Conservation (phyloP, 2,888 invertebrate species). For the Orthosia incerta region DNA sequence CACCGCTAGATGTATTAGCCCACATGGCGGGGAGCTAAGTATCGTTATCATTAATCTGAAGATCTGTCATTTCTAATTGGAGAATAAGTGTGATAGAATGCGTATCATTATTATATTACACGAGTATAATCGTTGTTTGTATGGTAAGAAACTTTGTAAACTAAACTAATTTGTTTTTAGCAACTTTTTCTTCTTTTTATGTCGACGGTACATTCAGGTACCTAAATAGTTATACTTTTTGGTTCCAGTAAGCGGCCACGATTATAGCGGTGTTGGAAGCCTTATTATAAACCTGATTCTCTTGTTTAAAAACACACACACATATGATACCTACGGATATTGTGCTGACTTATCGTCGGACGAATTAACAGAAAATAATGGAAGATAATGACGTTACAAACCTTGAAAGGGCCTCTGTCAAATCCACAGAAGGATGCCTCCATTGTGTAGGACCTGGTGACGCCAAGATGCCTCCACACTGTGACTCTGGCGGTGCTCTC, state of each 20-base stretch:
- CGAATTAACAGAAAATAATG: neutral
- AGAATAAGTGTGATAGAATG: slow-evolving; percentile 79
- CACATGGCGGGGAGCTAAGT: slow-evolving; percentile 77
- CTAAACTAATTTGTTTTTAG: too few relatives aligned
- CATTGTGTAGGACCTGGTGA: slow-evolving; percentile 95
- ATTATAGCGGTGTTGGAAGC: too few relatives aligned
- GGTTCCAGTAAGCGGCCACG: too few relatives aligned
- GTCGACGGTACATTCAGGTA: too few relatives aligned
- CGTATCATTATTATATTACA: slow-evolving; percentile 67
- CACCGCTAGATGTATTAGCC: slow-evolving; percentile 81
- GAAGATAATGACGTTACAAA: slow-evolving; percentile 67
- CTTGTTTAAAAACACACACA: neutral
- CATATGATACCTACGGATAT: neutral
- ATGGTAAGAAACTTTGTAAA: neutral
- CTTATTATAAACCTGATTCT: too few relatives aligned
- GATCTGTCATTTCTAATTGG: slow-evolving; percentile 85
- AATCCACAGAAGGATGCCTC: slow-evolving; percentile 97
- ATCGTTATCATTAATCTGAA: slow-evolving; percentile 82
- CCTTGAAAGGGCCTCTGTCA: slow-evolving; percentile 94
- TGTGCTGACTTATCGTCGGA: neutral
- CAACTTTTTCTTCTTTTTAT: too few relatives aligned
- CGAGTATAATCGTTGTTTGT: slow-evolving; percentile 42
- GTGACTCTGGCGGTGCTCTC: slow-evolving; percentile 96
- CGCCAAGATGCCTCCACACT: slow-evolving; percentile 96
- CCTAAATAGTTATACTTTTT: too few relatives aligned